phyloP scores from a whole-genome alignment of 2,113 vertebrate genomes.

The Daboia siamensis region DNA sequence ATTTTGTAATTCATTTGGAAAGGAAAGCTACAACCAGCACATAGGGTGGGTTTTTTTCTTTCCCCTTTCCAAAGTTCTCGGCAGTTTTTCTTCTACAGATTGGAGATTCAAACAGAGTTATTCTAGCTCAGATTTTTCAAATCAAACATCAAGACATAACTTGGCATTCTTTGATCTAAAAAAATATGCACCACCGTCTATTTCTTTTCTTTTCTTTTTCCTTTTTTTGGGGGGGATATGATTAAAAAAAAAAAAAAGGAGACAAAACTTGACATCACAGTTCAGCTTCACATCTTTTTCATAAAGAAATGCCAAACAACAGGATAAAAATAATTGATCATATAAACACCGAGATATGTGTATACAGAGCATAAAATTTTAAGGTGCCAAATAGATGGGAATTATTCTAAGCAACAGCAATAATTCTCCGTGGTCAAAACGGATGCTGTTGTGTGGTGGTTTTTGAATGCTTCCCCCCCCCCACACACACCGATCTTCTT shows the following conservation, averaged over 20 bases:
- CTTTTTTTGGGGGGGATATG: conserved; percentile 58
- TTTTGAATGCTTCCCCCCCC: conserved; percentile 5
- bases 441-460: conserved; percentile 7
- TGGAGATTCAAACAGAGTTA: neutral
- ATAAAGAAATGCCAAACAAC: conserved; percentile 63
- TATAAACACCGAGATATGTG: conserved; percentile 60
- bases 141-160: conserved; percentile 41
- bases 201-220: neutral
- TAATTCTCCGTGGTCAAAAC: conserved; percentile 54
- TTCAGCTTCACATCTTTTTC: conserved; percentile 67
- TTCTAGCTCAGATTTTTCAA: conserved; percentile 37
- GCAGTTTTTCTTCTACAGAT: neutral
- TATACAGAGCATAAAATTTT: conserved; percentile 61
- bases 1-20: neutral
- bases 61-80: neutral
- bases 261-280: conserved; percentile 35
- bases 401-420: conserved; percentile 45
- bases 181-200: conserved; percentile 28
- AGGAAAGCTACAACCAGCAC: neutral
- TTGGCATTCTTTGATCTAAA: conserved; percentile 53
- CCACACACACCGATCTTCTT: conserved; percentile 15
- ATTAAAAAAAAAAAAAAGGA: conserved; percentile 39
- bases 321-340: conserved; percentile 68
- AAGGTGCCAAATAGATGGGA: conserved; percentile 61
- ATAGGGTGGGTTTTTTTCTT: neutral